A percentile compares a stretch with the other conserved stretches of the same genome.
Evolutionary conservation across 2,888 invertebrate species (phyloP).

Genomic region (Sepiola atlantica): DNA sequence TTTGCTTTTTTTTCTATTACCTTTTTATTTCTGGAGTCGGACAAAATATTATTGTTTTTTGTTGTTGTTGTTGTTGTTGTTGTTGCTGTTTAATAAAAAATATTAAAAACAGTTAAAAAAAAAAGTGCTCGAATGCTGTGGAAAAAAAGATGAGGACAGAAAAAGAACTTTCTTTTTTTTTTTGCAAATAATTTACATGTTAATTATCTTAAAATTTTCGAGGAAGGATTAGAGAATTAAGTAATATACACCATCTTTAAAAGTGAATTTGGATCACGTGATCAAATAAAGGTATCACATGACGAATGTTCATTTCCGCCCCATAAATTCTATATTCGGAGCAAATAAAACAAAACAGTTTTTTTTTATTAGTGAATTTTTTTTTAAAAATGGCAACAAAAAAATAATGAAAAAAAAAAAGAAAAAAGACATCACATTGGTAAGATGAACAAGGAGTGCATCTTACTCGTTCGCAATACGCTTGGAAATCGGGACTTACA

Average conservation of each 20-base stretch:
- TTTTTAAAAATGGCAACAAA: not conserved
- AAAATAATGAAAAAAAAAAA: not conserved
- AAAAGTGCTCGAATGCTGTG: not conserved
- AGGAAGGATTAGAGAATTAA: not conserved
- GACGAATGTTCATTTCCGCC: not conserved
- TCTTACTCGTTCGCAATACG: not conserved
- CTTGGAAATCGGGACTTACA: not conserved
- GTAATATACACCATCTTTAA: not conserved
- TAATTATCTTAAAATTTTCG: not conserved
- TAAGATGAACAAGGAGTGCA: not conserved
- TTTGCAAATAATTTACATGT: not conserved
- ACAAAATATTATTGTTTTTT: not conserved
- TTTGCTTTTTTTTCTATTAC: not conserved
- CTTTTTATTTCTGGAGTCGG: not conserved
- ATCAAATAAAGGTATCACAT: not conserved
- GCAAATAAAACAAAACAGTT: not conserved
- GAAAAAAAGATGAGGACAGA: not conserved
- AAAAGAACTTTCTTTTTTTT: not conserved
- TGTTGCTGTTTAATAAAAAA: not conserved
- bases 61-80: too few species aligned
- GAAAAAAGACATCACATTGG: not conserved
- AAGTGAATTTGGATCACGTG: not conserved
- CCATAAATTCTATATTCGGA: not conserved
- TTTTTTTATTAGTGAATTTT: not conserved
- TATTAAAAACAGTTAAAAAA: not conserved